Evolutionary conservation across 1,140 invertebrate genomes (phyloP).

Genomic region (Drosophila busckii): DNA sequence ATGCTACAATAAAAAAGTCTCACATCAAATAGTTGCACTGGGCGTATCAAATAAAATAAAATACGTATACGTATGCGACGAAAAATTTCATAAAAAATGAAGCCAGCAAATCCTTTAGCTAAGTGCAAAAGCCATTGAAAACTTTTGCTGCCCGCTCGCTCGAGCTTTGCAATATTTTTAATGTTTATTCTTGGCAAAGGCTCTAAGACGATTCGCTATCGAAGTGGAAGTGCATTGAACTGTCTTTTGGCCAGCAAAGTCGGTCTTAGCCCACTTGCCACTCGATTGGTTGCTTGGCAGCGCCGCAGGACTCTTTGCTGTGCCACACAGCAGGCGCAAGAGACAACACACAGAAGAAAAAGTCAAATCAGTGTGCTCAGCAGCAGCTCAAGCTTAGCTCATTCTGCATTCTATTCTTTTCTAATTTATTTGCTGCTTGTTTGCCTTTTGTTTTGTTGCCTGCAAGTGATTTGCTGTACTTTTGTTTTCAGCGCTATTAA

Average conservation of each 20-base stretch:
- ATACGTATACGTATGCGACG: neutral
- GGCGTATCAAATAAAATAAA: no score
- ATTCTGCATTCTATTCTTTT: no score
- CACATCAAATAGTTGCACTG: no score
- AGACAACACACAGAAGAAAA: no score
- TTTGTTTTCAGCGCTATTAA: slow-evolving; percentile 61
- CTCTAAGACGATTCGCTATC: slow-evolving; percentile 13
- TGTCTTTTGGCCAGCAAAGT: slow-evolving; percentile 10
- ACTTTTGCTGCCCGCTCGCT: no score
- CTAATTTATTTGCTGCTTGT: slow-evolving; percentile 17
- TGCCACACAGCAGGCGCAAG: neutral
- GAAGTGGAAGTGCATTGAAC: slow-evolving; percentile 57
- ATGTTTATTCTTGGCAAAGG: slow-evolving; percentile 51
- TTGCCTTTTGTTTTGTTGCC: slow-evolving; percentile 32
- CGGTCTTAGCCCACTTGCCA: slow-evolving; percentile 8
- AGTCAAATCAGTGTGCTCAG: no score
- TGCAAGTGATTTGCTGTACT: slow-evolving; percentile 64
- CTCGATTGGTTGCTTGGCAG: slow-evolving; percentile 56
- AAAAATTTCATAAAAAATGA: slow-evolving; percentile 34
- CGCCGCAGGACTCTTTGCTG: slow-evolving; percentile 28
- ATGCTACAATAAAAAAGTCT: slow-evolving; percentile 39
- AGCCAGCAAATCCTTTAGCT: slow-evolving; percentile 7
- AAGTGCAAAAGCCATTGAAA: slow-evolving; percentile 56
- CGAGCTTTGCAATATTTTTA: slow-evolving; percentile 69
- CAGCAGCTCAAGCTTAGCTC: no score